Conservation (phyloP, 1,140 invertebrate species). For the Bombus haemorrhoidalis region DNA sequence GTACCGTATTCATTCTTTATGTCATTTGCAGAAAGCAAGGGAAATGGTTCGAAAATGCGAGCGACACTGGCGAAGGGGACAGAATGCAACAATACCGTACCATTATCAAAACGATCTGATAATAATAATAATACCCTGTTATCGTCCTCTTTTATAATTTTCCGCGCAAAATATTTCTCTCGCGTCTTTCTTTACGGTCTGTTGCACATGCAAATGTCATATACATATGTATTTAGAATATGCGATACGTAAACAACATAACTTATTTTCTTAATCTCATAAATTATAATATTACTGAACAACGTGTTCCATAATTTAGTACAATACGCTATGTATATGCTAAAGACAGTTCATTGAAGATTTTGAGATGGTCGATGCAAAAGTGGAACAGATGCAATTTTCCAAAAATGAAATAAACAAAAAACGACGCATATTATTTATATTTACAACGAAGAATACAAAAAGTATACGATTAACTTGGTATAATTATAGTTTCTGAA, state of each 20-base stretch:
- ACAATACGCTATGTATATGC: neutral
- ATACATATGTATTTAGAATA: neutral
- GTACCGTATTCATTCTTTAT: neutral
- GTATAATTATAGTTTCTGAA: no score
- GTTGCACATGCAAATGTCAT: neutral
- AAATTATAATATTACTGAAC: neutral
- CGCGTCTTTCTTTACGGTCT: neutral
- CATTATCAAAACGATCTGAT: constrained; percentile 8
- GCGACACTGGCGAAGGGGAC: neutral
- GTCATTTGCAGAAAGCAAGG: neutral
- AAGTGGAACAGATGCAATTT: no score
- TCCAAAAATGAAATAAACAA: no score
- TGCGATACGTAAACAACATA: neutral
- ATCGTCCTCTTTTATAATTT: constrained; percentile 4
- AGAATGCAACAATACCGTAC: neutral
- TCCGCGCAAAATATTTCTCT: neutral
- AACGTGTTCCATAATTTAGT: neutral
- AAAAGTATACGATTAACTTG: no score
- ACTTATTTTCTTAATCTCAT: neutral
- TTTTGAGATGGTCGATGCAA: neutral
- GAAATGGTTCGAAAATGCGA: neutral
- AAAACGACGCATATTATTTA: no score
- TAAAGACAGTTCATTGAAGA: neutral
- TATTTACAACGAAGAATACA: no score
- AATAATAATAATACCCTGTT: neutral